Conservation (phyloP, 2,888 invertebrate species). For the Imbricaverruca yamaguchii region DNA sequence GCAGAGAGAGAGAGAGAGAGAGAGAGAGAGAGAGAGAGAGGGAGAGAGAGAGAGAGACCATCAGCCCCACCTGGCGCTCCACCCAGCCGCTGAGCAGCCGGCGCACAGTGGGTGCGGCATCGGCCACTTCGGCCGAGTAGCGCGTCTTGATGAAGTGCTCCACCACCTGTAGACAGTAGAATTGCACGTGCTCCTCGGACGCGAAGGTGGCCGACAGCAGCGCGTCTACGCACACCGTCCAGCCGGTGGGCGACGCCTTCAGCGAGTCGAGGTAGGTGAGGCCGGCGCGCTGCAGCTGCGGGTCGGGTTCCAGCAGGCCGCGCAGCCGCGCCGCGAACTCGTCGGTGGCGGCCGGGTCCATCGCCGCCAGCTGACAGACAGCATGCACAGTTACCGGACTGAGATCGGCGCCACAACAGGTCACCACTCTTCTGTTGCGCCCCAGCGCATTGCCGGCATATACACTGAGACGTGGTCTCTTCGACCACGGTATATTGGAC, state of each 20-base stretch:
- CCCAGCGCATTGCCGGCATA: too few relatives aligned
- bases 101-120: constrained; percentile 39
- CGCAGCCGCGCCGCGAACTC: constrained; percentile 2
- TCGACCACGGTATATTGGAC: too few relatives aligned
- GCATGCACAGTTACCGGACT: too few relatives aligned
- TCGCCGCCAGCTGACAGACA: too few relatives aligned
- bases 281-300: constrained; percentile 33
- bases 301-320: constrained; percentile 1
- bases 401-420: too few relatives aligned
- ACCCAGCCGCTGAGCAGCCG: constrained; percentile 43
- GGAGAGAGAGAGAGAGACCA: neutral
- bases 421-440: too few relatives aligned
- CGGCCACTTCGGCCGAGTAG: constrained; percentile 37
- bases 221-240: constrained; percentile 44
- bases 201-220: constrained; percentile 33
- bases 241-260: constrained; percentile 44
- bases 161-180: constrained; percentile 48
- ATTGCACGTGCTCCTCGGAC: constrained; percentile 44
- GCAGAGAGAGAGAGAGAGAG: too few relatives aligned
- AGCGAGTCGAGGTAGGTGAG: constrained; percentile 46
- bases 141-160: constrained; percentile 45
- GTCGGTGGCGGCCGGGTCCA: neutral
- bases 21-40: constrained; percentile 7
- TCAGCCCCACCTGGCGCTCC: constrained; percentile 40
- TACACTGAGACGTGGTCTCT: too few relatives aligned